A percentile compares a stretch with the other conserved stretches of the same genome.
Conservation (phyloP, 2,113 vertebrate genomes). For the Salvelinus alpinus region DNA sequence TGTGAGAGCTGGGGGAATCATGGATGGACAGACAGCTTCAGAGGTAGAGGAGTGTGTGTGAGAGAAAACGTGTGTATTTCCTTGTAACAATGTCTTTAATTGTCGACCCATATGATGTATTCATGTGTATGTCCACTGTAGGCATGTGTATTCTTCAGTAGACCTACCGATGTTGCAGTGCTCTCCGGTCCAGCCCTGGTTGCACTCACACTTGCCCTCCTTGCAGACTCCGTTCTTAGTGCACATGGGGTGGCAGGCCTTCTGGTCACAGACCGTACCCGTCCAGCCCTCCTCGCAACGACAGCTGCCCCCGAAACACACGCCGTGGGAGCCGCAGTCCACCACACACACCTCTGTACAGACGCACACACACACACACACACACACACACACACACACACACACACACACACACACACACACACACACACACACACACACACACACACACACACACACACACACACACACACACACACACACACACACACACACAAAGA, state of each 20-base stretch:
- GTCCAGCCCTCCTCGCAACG: slow-evolving; percentile 98
- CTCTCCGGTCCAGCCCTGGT: slow-evolving; percentile 98
- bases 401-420: no score
- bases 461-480: no score
- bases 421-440: no score
- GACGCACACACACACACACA: slow-evolving; percentile 1
- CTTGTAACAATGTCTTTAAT: no score
- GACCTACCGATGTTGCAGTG: slow-evolving; percentile 97
- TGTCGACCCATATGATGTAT: neutral
- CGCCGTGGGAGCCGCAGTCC: slow-evolving; percentile 87
- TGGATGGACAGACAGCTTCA: neutral
- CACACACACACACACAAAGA: neutral
- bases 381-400: no score
- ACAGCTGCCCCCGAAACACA: slow-evolving; percentile 88
- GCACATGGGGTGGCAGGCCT: slow-evolving; percentile 92
- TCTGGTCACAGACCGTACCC: slow-evolving; percentile 85
- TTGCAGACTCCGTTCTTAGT: slow-evolving; percentile 93
- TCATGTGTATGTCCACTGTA: neutral
- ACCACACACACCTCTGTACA: slow-evolving; percentile 84
- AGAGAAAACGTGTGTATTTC: no score
- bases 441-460: neutral
- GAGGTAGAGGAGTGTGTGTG: neutral
- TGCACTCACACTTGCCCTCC: slow-evolving; percentile 96
- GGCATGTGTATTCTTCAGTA: neutral
- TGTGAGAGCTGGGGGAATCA: neutral